phyloP scores from a whole-genome alignment of 2,888 invertebrate genomes.

The Noctua pronuba region DNA sequence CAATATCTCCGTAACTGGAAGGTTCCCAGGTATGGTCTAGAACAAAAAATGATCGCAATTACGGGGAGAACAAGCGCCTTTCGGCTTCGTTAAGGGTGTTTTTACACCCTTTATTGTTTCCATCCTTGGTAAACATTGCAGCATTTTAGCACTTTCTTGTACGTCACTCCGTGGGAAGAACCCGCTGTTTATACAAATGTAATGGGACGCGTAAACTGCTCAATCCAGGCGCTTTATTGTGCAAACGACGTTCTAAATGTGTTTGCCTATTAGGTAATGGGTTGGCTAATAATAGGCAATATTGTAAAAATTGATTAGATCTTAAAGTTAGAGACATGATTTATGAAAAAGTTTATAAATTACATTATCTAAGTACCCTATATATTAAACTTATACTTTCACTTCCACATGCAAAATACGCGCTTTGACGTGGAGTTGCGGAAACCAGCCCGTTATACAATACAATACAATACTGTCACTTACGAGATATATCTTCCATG shows the following conservation, averaged over 20 bases:
- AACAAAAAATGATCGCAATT: too few species aligned
- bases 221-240: constrained; percentile 55
- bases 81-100: too few species aligned
- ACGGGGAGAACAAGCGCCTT: too few species aligned
- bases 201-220: constrained; percentile 50
- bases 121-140: constrained; percentile 30
- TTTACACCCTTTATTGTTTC: too few species aligned
- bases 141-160: constrained; percentile 50
- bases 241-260: constrained; percentile 27
- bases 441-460: too few species aligned
- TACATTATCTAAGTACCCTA: background rate
- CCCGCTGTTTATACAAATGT: constrained; percentile 49
- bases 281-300: background rate
- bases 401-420: too few species aligned
- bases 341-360: background rate
- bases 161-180: constrained; percentile 62
- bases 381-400: too few species aligned
- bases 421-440: too few species aligned
- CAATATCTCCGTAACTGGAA: too few species aligned
- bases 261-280: background rate
- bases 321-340: background rate
- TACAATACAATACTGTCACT: too few species aligned
- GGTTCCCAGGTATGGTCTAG: too few species aligned
- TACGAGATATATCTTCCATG: too few species aligned
- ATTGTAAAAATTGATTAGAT: background rate